Base-by-base conservation (phyloP, 2,113 vertebrate species). In the Micromys minutus region DNA sequence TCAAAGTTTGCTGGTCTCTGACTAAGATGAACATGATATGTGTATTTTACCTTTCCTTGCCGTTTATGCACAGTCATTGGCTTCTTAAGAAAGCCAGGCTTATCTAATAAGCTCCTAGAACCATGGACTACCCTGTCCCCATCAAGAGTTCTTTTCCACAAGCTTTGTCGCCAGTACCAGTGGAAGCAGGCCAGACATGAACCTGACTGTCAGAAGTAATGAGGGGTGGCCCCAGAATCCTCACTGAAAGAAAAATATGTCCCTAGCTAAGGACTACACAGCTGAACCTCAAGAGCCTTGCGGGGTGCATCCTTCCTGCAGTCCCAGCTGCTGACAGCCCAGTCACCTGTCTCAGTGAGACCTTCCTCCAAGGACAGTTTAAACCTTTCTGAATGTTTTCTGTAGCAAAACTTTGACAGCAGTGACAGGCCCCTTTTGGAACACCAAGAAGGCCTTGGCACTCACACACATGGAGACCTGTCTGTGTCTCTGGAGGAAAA, bases 401-500 rank as follows among this genome's bases (percentile, higher is more conserved):
- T n/a, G n/a, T n/a, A 84, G 39, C 9, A 76, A 50, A 89, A 90
- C 50, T 16, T 91, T 15, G 75, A n/a, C 10, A 83, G 57, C 76
- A 55, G 16, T 42, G 71, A 52, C 26, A 24, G 29, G 57, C 24
- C 55, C 63, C 45, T 89, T 93, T 77, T 24, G 72, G 65, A 87
- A 94, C 4, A 39, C 45, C 5, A 34, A 72, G 36, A 31, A n/a
- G 17, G 7, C 24, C 86, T 80, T 17, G 45, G 7, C 45, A 75
- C 94, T 95, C 88, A 52, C 34, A 94, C 71, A 55, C 71, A 19
- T 9, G 71, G 93, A 91, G 26, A 92, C 87, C 87, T 94, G 89
- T 29, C 75, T 96, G 47, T 97, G 90, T 96, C 89, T 97, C 91
- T 79, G n/a, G 50, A 45, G 59, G 65, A 55, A 31, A 77, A 55